phyloP scores from a whole-genome alignment of 2,797 vertebrate species.

The Labroides dimidiatus region DNA sequence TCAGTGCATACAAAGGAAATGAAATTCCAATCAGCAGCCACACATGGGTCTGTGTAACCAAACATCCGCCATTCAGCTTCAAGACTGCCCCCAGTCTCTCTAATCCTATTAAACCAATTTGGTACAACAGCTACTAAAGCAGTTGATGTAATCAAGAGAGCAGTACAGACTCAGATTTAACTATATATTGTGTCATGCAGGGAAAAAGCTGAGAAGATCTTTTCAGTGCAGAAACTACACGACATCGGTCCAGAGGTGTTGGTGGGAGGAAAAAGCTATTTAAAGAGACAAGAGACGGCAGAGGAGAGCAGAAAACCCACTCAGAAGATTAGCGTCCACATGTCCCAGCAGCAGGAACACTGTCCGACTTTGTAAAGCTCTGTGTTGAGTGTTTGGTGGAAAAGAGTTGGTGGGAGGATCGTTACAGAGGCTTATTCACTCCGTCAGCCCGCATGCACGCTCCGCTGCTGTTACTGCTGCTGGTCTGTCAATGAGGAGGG shows the following conservation, averaged over 20 bases:
- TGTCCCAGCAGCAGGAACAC: constrained; percentile 37
- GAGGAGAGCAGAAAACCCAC: constrained; percentile 25
- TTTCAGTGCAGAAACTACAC: background rate
- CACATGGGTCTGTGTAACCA: background rate
- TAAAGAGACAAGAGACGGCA: constrained; percentile 11
- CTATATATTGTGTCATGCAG: constrained; percentile 1
- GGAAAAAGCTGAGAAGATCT: constrained; percentile 4
- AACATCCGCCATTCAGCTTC: constrained; percentile 10
- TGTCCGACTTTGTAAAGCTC: constrained; percentile 30
- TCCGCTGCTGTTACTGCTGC: background rate
- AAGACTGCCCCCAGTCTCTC: background rate
- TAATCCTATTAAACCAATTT: constrained; percentile 62
- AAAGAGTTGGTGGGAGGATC: constrained; percentile 21
- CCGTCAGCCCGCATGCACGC: background rate
- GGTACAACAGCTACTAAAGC: constrained; percentile 43
- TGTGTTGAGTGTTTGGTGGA: background rate
- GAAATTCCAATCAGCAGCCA: constrained; percentile 22
- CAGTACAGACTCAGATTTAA: constrained; percentile 32
- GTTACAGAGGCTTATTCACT: background rate
- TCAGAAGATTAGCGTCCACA: constrained; percentile 58
- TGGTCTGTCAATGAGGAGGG: background rate
- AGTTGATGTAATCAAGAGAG: constrained; percentile 70
- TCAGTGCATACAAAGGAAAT: background rate
- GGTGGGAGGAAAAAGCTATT: background rate
- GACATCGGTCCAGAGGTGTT: constrained; percentile 7